phyloP scores from a whole-genome alignment of 2,797 vertebrate species.

The Manis pentadactyla region DNA sequence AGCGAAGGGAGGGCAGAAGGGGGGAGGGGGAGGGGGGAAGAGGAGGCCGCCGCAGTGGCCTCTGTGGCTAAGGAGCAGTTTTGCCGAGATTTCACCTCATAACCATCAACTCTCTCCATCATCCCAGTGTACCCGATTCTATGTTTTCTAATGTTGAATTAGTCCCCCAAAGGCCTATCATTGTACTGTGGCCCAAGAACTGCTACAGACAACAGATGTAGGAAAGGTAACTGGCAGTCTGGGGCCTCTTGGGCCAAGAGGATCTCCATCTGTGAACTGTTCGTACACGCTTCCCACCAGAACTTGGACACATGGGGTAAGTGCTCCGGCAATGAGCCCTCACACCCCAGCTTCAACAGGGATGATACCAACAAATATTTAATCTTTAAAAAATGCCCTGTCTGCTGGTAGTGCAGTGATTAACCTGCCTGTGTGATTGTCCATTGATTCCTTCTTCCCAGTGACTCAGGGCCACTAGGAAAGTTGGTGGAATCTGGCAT shows the following conservation, averaged over 20 bases:
- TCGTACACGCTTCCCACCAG: background rate
- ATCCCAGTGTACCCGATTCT: background rate
- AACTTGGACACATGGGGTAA: background rate
- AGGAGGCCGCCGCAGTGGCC: background rate
- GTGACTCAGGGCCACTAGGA: background rate
- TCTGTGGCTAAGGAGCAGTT: background rate
- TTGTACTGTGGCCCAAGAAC: background rate
- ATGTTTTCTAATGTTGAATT: background rate
- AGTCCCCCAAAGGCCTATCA: background rate
- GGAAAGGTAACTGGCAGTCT: background rate
- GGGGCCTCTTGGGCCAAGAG: background rate
- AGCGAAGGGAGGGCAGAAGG: background rate
- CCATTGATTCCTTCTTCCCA: background rate
- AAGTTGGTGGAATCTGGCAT: background rate
- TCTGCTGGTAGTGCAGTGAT: background rate
- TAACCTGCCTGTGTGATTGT: background rate
- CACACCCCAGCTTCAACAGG: background rate
- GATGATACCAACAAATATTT: background rate
- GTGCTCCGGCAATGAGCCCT: background rate
- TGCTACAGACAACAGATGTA: background rate
- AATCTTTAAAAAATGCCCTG: background rate
- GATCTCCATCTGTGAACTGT: background rate
- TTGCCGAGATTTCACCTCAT: background rate
- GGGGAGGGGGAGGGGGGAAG: too few relatives aligned
- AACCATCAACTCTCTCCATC: background rate